Base-by-base conservation (phyloP, 2,888 invertebrate genomes). In the Pollenia labialis region DNA sequence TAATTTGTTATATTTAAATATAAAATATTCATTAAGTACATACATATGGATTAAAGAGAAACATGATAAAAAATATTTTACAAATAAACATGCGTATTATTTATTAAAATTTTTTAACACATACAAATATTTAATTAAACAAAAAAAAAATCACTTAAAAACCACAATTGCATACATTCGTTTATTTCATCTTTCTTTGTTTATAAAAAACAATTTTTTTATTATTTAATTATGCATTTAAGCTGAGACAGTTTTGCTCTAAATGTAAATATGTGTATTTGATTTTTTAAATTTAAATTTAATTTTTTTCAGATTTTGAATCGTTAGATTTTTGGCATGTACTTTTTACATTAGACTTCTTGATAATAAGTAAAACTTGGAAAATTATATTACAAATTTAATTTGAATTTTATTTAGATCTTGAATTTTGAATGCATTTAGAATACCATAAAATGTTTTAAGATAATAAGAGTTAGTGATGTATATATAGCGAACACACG, bases 1-100 rank as follows among this genome's bases (percentile, higher is more conserved):
- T 64, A 18, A 42, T 71, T 75, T 58, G 40, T 58, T 66, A 54
- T 81, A 81, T 77, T 72, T 75, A 79, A 32, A 64, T 76, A 81
- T 68, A 81, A 84, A 87, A 77, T 84, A 79, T 84, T 87, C 81
- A 74, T 82, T 80, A 66, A 68, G 10, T 62, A 74, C 66, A 80
- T 52, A 75, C 42, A 71, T 23, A 71, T 14, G 72, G 40, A 72
- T 56, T 66, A 66, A 84, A 79, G 48, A 44, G 23, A 64, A 71
- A 71, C 23, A n/a, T 2, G 10, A 52, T 56, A 54, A 71, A 62
- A 46, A 62, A 1, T n/a, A 42, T 64, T 77, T 71, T 42, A 62
- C 40, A 68, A 66, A 74, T 56, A 64, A 46, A 23, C 46, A 77
- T 23, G 58, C 40, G 14, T 16, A 75, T 58, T 75, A 32, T 66